Percentiles rank a stretch among this genome's conserved stretches.
Evolutionary conservation across 2,113 vertebrate species (phyloP).

Genomic region (Pygoscelis adeliae): DNA sequence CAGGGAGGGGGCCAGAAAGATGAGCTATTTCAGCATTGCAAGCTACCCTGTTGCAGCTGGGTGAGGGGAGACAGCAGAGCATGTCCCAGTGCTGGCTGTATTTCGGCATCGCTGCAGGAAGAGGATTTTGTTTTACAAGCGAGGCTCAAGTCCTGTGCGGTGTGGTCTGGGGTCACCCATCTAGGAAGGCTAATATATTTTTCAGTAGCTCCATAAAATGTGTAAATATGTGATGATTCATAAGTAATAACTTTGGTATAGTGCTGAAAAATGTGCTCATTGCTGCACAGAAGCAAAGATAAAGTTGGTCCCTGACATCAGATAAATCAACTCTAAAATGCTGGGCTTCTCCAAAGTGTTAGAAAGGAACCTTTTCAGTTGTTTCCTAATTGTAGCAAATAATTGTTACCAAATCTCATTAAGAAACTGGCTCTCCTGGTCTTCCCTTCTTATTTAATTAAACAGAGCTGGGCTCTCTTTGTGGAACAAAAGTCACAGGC

Average conservation of each 20-base stretch:
- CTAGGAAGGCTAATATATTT: background rate
- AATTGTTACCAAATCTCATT: background rate
- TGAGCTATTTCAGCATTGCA: background rate
- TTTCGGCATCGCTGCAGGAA: background rate
- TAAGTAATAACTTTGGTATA: background rate
- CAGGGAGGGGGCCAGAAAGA: background rate
- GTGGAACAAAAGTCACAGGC: background rate
- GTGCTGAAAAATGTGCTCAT: background rate
- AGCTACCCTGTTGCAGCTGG: background rate
- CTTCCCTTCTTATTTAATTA: conserved; percentile 10
- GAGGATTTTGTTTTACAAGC: background rate
- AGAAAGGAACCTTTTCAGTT: background rate
- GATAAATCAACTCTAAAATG: background rate
- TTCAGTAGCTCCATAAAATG: background rate
- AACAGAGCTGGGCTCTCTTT: background rate
- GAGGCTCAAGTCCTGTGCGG: background rate
- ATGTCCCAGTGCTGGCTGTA: background rate
- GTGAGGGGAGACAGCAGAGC: background rate
- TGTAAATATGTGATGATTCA: background rate
- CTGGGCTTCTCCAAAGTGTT: background rate
- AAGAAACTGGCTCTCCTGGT: conserved; percentile 22
- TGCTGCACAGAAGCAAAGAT: background rate
- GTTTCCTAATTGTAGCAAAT: background rate
- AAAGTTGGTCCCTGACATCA: background rate
- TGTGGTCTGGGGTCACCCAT: background rate